Conservation (phyloP, 2,797 vertebrate genomes). For the Tenualosa thibaudeaui region DNA sequence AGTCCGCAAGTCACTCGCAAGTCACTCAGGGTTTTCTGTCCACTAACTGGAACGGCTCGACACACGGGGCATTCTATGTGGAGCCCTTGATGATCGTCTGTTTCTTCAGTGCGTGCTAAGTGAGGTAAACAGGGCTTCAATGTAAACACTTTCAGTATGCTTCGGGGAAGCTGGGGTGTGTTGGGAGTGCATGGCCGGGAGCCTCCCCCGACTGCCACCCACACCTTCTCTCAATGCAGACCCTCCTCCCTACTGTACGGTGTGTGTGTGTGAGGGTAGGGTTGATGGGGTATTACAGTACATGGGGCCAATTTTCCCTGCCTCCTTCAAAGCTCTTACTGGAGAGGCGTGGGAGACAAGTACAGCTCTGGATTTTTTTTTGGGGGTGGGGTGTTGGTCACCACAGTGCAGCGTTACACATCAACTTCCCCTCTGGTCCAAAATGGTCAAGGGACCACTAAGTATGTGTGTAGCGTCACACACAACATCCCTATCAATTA, state of each 20-base stretch:
- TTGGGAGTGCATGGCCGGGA: not conserved
- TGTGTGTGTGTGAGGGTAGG: not conserved
- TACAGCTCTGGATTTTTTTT: constrained; percentile 10
- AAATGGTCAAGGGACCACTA: not conserved
- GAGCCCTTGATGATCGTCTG: not conserved
- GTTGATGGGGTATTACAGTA: not conserved
- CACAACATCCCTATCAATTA: constrained; percentile 61
- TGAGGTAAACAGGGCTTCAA: constrained; percentile 35
- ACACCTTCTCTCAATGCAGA: not conserved
- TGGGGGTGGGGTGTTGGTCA: constrained; percentile 44
- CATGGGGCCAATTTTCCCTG: not conserved
- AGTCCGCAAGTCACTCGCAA: not conserved
- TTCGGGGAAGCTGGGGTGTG: not conserved
- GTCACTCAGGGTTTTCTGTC: constrained; percentile 23
- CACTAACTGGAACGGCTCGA: constrained; percentile 9
- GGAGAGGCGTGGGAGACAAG: not conserved
- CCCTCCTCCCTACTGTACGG: not conserved
- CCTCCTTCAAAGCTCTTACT: not conserved
- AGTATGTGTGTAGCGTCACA: constrained; percentile 7
- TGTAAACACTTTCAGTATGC: constrained; percentile 34
- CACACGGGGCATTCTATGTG: not conserved
- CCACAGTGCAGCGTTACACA: constrained; percentile 37
- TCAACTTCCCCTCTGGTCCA: not conserved
- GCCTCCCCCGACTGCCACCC: not conserved
- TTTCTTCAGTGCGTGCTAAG: constrained; percentile 16